Conservation (phyloP, 2,113 vertebrate species). For the Martes martes region DNA sequence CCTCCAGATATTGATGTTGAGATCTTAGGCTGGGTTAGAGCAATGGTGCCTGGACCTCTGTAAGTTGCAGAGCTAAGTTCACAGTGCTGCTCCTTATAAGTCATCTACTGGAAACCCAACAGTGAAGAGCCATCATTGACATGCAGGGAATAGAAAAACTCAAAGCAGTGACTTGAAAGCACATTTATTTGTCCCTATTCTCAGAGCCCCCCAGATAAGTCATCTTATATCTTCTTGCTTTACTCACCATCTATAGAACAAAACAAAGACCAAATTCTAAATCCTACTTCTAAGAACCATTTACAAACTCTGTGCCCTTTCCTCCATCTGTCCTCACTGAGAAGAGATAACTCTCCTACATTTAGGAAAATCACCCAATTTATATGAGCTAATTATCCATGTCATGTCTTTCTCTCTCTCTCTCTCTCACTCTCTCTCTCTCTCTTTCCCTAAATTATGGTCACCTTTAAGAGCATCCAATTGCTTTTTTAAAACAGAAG, state of each 20-base stretch:
- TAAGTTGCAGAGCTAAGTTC: not conserved
- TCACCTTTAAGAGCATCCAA: constrained; percentile 48
- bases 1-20: not conserved
- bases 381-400: constrained; percentile 20
- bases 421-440: not conserved
- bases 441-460: not conserved
- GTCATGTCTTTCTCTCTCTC: not conserved
- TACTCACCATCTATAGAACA: not conserved
- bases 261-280: not conserved
- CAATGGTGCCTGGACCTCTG: too few relatives aligned
- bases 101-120: not conserved
- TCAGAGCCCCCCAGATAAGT: not conserved
- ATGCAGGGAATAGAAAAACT: not conserved
- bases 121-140: not conserved
- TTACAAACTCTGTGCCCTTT: not conserved
- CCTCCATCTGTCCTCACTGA: not conserved
- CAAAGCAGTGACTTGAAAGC: not conserved
- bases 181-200: not conserved
- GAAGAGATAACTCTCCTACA: not conserved
- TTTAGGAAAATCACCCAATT: constrained; percentile 14
- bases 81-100: not conserved
- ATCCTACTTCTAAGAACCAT: not conserved
- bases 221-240: not conserved
- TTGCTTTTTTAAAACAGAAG: constrained; percentile 39
- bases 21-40: not conserved